Evolutionary conservation across 1,140 invertebrate genomes (phyloP).

Genomic region (Gyrodactylus bullatarudis): DNA sequence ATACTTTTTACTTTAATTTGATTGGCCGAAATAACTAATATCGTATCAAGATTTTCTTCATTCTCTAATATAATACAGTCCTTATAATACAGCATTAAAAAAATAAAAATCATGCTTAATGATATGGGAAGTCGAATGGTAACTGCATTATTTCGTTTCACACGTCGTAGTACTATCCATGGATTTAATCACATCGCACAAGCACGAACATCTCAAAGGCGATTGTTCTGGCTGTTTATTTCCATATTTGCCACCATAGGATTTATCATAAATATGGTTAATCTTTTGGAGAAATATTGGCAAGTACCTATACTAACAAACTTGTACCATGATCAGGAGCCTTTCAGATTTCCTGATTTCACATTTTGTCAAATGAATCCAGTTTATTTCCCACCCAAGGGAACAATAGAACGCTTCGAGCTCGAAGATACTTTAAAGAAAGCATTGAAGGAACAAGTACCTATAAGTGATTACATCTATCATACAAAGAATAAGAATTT

Average conservation of each 20-base stretch:
- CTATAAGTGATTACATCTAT: not conserved
- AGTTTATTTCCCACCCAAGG: constrained; percentile 5
- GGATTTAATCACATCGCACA: constrained; percentile 6
- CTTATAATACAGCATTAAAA: too few species aligned
- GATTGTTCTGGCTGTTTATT: constrained; percentile 6
- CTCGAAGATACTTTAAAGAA: not conserved
- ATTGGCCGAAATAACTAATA: too few species aligned
- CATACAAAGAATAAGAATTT: not conserved
- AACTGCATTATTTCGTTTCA: constrained; percentile 3
- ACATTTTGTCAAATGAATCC: constrained; percentile 5
- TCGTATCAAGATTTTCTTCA: too few species aligned
- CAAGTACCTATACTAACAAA: constrained; percentile 3
- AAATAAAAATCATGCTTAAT: too few species aligned
- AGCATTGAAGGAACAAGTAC: too few species aligned
- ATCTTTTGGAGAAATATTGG: not conserved
- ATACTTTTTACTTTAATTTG: too few species aligned
- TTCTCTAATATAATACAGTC: too few species aligned
- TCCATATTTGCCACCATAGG: not conserved
- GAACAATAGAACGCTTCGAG: not conserved
- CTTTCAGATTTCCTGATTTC: constrained; percentile 6
- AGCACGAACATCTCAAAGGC: not conserved
- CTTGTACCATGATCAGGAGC: not conserved
- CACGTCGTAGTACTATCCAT: constrained; percentile 2
- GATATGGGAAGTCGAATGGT: not conserved
- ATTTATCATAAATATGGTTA: constrained; percentile 2